Evolutionary conservation across 2,113 vertebrate species (phyloP).

Genomic region (Hyaena hyaena): DNA sequence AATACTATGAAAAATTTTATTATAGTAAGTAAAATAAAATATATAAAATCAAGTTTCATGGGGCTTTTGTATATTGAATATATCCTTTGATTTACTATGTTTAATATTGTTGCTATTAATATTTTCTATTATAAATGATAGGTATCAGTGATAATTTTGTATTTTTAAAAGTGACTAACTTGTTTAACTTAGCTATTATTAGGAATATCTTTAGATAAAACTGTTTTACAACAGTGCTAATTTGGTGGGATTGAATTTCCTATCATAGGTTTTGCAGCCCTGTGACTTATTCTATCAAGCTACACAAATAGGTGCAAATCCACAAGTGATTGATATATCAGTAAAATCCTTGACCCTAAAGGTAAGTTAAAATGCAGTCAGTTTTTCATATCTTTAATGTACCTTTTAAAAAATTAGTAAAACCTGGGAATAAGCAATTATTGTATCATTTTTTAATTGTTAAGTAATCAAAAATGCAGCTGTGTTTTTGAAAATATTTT

Average conservation of each 20-base stretch:
- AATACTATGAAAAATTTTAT: neutral
- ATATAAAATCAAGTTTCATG: neutral
- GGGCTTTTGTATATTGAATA: slow-evolving; percentile 7
- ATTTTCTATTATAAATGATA: slow-evolving; percentile 11
- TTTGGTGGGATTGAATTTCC: slow-evolving; percentile 49
- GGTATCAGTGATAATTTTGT: slow-evolving; percentile 19
- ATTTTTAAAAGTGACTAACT: neutral
- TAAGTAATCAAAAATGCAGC: slow-evolving; percentile 20
- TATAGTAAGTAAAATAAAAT: neutral
- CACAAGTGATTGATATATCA: slow-evolving; percentile 91
- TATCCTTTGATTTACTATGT: neutral
- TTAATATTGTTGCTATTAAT: slow-evolving; percentile 3
- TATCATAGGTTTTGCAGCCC: slow-evolving; percentile 91
- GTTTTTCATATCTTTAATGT: neutral
- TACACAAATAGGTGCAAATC: slow-evolving; percentile 84
- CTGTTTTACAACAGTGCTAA: slow-evolving; percentile 41
- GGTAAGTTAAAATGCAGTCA: slow-evolving; percentile 82
- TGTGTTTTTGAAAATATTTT: slow-evolving; percentile 22
- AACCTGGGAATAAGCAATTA: neutral
- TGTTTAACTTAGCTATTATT: neutral
- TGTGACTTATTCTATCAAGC: slow-evolving; percentile 94
- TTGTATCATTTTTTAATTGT: neutral
- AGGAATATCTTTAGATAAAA: neutral
- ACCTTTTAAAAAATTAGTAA: neutral
- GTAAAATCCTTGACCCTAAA: slow-evolving; percentile 94